Evolutionary conservation across 2,888 invertebrate species (phyloP).

Genomic region (Chrysomela aeneicollis): DNA sequence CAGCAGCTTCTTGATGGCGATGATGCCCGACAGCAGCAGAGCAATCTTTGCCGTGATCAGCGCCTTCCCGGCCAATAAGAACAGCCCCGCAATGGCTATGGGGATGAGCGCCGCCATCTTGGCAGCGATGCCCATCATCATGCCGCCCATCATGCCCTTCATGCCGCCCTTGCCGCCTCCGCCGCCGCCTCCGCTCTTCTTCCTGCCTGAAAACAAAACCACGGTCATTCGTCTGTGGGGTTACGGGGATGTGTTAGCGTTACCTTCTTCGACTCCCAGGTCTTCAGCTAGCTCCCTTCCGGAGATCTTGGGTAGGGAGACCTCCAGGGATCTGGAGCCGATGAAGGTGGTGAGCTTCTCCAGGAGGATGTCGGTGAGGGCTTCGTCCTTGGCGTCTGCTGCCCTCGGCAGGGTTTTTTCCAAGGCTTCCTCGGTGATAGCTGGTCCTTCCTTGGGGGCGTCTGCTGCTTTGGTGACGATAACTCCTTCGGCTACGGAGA

Average conservation of each 20-base stretch:
- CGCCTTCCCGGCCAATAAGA: conserved; percentile 86
- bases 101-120: conserved; percentile 85
- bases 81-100: conserved; percentile 80
- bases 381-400: conserved; percentile 71
- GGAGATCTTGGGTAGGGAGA: conserved; percentile 77
- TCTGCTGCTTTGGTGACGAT: conserved; percentile 69
- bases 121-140: conserved; percentile 89
- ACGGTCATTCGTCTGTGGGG: too few species aligned
- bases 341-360: conserved; percentile 76
- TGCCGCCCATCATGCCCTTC: conserved; percentile 92
- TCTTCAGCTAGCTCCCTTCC: conserved; percentile 62
- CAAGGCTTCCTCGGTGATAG: conserved; percentile 72
- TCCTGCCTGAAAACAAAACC: conserved; percentile 44
- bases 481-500: conserved; percentile 71
- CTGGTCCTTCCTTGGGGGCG: conserved; percentile 67
- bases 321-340: conserved; percentile 78
- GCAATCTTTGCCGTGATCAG: conserved; percentile 82
- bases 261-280: conserved; percentile 75
- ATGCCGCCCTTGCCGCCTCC: conserved; percentile 65
- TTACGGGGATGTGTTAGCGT: conserved; percentile 28
- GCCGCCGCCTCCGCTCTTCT: conserved; percentile 66
- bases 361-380: conserved; percentile 73
- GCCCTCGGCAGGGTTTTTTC: conserved; percentile 74
- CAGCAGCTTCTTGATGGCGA: conserved; percentile 82
- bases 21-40: conserved; percentile 80